Conservation (phyloP, 2,113 vertebrate species). For the Sinocyclocheilus anophthalmus region DNA sequence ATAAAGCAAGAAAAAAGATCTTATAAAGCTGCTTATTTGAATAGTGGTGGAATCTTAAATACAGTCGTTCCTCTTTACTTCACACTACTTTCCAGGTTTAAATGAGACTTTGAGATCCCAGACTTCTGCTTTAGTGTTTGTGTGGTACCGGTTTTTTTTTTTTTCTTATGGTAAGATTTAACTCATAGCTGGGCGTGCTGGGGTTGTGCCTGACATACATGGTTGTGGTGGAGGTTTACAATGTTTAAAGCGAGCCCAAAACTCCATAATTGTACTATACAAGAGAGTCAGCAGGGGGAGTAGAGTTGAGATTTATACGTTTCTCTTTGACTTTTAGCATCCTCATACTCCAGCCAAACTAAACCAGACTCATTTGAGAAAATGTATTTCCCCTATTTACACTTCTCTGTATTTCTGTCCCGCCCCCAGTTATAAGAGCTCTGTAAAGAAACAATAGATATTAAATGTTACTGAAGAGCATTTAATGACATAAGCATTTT, state of each 20-base stretch:
- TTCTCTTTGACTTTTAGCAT: constrained; percentile 7
- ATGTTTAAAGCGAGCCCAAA: background rate
- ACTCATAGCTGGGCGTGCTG: background rate
- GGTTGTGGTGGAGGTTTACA: background rate
- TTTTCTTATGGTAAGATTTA: background rate
- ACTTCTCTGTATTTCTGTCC: background rate
- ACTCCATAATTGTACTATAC: background rate
- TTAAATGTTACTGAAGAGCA: background rate
- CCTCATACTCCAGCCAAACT: background rate
- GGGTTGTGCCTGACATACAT: background rate
- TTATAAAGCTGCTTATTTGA: background rate
- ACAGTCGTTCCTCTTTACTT: background rate
- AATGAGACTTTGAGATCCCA: background rate
- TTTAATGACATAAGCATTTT: background rate
- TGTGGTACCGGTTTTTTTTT: background rate
- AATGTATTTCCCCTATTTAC: constrained; percentile 1
- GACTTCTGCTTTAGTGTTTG: background rate
- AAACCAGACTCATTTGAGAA: constrained; percentile 10
- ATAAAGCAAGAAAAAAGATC: background rate
- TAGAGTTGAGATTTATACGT: constrained; percentile 12
- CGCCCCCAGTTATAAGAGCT: background rate
- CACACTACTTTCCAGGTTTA: background rate
- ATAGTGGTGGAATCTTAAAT: background rate
- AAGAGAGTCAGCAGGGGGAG: constrained; percentile 49
- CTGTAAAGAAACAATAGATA: background rate